Conservation (phyloP, 2,888 invertebrate genomes). For the Anthoptus insignis region DNA sequence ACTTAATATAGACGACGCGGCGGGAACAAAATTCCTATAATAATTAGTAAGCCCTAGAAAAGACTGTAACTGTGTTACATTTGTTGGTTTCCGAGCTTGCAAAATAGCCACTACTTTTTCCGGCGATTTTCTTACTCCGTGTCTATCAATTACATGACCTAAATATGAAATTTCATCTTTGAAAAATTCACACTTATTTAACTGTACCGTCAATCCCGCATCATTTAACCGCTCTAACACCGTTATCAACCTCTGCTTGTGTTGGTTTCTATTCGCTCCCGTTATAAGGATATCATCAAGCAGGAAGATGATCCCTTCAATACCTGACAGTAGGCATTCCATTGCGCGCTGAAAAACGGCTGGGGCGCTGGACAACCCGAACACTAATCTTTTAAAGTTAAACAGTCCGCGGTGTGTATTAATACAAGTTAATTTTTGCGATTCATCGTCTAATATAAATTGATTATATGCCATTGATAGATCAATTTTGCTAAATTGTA, state of each 20-base stretch:
- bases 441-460: constrained; percentile 30
- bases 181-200: constrained; percentile 43
- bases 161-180: constrained; percentile 45
- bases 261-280: constrained; percentile 30
- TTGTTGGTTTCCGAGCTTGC: constrained; percentile 44
- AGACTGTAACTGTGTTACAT: constrained; percentile 44
- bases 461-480: constrained; percentile 48
- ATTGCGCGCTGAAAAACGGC: constrained; percentile 48
- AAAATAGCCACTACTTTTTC: constrained; percentile 51
- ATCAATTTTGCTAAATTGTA: constrained; percentile 45
- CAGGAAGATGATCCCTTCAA: constrained; percentile 44
- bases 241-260: constrained; percentile 31
- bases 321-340: constrained; percentile 47
- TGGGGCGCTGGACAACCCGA: constrained; percentile 42
- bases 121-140: constrained; percentile 41
- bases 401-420: constrained; percentile 43
- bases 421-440: constrained; percentile 41
- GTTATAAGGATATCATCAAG: constrained; percentile 43
- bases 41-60: constrained; percentile 53
- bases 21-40: constrained; percentile 52
- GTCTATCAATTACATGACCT: constrained; percentile 46
- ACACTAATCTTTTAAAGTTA: constrained; percentile 44
- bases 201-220: constrained; percentile 34
- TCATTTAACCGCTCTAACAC: constrained; percentile 34
- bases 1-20: constrained; percentile 44